These are phyloP conservation scores for Pangasianodon gigas DNA, from an alignment of 2,113 vertebrate species.

Conservation along the genomic window DNA sequence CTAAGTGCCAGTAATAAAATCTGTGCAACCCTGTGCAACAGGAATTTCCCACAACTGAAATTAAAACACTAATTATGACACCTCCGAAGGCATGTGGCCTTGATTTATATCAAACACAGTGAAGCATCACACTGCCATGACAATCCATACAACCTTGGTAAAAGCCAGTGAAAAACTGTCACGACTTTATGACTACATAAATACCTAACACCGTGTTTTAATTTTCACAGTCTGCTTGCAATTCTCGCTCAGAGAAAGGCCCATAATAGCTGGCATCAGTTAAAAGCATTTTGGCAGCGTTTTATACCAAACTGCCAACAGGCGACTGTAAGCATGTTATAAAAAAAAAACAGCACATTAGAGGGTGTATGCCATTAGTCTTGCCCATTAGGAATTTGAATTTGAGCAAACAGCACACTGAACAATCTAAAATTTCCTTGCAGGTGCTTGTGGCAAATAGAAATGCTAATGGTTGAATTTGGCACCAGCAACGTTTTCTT, in stretches of 20 bases:
- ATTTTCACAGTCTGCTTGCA: slow-evolving; percentile 42
- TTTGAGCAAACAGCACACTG: slow-evolving; percentile 1
- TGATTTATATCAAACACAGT: slow-evolving; percentile 28
- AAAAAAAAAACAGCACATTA: slow-evolving; percentile 36
- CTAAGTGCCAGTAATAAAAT: slow-evolving; percentile 17
- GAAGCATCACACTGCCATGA: slow-evolving; percentile 24
- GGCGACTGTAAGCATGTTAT: slow-evolving; percentile 26
- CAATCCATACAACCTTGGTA: slow-evolving; percentile 45
- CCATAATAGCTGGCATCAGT: slow-evolving; percentile 45
- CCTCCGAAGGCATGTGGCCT: slow-evolving; percentile 10
- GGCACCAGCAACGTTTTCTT: neutral
- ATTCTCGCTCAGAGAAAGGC: slow-evolving; percentile 19
- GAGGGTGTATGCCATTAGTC: slow-evolving; percentile 30
- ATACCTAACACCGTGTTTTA: slow-evolving; percentile 39
- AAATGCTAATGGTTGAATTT: slow-evolving; percentile 4
- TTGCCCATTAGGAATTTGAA: slow-evolving; percentile 22
- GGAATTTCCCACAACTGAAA: slow-evolving; percentile 3
- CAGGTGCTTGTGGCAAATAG: neutral
- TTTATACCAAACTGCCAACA: slow-evolving; percentile 34
- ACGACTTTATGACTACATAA: slow-evolving; percentile 44
- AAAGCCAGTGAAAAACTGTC: slow-evolving; percentile 43
- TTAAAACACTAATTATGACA: slow-evolving; percentile 1
- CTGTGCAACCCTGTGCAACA: neutral
- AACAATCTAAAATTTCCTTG: neutral
- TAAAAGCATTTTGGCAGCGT: slow-evolving; percentile 45